These are phyloP conservation scores for Notocelia uddmanniana DNA, from an alignment of 2,888 invertebrate species.

Conservation along the genomic window DNA sequence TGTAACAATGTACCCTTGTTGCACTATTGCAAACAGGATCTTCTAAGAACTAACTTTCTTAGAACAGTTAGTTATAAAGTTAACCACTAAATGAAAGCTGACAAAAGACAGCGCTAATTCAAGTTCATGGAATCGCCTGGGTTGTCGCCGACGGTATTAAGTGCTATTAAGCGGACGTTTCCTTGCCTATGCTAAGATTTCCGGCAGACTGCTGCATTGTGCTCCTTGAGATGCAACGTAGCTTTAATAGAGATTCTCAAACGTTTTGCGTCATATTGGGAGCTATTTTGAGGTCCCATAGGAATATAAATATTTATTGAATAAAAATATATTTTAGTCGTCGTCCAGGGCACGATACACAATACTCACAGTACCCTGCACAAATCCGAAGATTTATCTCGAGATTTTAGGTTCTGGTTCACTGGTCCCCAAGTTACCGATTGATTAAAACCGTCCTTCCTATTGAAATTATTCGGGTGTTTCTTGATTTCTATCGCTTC, in stretches of 20 bases:
- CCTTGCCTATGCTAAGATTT: conserved; percentile 41
- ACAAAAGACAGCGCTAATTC: conserved; percentile 58
- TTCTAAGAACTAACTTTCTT: not conserved
- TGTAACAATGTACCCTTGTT: not conserved
- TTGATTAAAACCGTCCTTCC: too few species aligned
- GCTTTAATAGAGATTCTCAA: not conserved
- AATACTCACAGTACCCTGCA: too few species aligned
- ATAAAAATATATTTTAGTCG: too few species aligned
- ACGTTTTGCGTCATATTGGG: not conserved
- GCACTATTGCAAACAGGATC: not conserved
- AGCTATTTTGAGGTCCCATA: not conserved
- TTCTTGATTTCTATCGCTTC: too few species aligned
- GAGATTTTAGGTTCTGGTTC: too few species aligned
- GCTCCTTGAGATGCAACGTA: not conserved
- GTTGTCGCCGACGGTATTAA: conserved; percentile 52
- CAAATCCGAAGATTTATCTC: too few species aligned
- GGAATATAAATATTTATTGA: too few species aligned
- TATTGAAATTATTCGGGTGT: too few species aligned
- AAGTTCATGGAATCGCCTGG: conserved; percentile 47
- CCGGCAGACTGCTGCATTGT: conserved; percentile 25
- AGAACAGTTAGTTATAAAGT: conserved; percentile 4
- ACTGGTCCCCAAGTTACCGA: too few species aligned
- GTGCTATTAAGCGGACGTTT: conserved; percentile 53
- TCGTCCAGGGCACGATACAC: too few species aligned
- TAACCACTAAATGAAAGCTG: conserved; percentile 20